A percentile compares a stretch with the other conserved stretches of the same genome.
Conservation (phyloP, 2,113 vertebrate genomes). For the Alces alces region DNA sequence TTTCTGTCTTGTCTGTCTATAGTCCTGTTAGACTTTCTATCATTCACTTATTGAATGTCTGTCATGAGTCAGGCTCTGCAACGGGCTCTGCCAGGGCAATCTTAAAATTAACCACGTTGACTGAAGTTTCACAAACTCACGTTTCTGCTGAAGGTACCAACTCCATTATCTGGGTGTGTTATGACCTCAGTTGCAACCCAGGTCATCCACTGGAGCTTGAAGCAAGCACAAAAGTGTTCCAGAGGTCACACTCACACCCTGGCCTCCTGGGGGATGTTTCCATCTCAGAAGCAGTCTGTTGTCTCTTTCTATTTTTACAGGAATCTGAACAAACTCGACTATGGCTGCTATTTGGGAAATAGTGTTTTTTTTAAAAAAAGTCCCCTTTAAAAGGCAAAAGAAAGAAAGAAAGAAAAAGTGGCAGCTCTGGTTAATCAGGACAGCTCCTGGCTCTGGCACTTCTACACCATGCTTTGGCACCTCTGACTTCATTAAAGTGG, state of each 20-base stretch:
- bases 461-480: fast-evolving
- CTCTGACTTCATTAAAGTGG: not conserved
- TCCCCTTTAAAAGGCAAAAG: not conserved
- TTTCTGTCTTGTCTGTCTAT: not conserved
- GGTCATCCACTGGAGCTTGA: too few relatives aligned
- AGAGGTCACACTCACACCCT: not conserved
- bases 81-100: not conserved
- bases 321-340: not conserved
- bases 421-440: too few relatives aligned
- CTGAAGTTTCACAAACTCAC: not conserved
- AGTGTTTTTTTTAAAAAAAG: too few relatives aligned
- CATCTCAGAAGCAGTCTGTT: not conserved
- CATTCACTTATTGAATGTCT: not conserved
- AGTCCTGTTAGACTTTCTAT: not conserved
- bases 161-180: not conserved
- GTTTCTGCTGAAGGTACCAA: not conserved
- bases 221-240: not conserved
- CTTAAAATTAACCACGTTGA: not conserved
- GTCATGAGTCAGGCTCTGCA: not conserved
- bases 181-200: not conserved
- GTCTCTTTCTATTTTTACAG: not conserved
- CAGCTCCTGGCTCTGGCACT: fast-evolving
- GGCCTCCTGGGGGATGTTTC: not conserved
- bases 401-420: not conserved
- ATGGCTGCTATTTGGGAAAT: not conserved